These are phyloP conservation scores for Drosophila paramelanica DNA, from an alignment of 2,888 invertebrate genomes.

Conservation along the genomic window DNA sequence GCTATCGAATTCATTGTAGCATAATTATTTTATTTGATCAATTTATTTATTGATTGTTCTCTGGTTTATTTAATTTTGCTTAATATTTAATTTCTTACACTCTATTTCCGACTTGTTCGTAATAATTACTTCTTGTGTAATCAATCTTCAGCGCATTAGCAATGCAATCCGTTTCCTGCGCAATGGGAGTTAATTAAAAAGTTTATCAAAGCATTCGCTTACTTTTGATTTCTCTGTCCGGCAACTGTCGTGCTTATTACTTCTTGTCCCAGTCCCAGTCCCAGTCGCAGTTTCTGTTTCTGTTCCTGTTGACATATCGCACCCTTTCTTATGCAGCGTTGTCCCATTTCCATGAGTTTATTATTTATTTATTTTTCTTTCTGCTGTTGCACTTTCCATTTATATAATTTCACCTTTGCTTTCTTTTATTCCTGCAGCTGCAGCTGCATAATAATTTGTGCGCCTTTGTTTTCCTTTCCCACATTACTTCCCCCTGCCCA, in stretches of 20 bases:
- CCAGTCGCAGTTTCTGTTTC: slow-evolving; percentile 9
- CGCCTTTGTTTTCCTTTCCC: slow-evolving; percentile 37
- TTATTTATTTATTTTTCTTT: slow-evolving; percentile 16
- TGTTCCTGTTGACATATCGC: slow-evolving; percentile 4
- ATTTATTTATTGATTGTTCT: too few relatives aligned
- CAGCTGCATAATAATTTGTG: slow-evolving; percentile 68
- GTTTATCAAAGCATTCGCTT: slow-evolving; percentile 33
- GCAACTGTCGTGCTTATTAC: slow-evolving; percentile 13
- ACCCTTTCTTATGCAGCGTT: slow-evolving; percentile 1
- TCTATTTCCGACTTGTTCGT: neutral
- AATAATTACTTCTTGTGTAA: neutral
- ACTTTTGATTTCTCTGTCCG: slow-evolving; percentile 25
- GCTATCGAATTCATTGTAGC: too few relatives aligned
- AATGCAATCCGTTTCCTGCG: neutral
- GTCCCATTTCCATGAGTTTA: slow-evolving; percentile 20
- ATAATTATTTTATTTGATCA: too few relatives aligned
- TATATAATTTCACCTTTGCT: slow-evolving; percentile 68
- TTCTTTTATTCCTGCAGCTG: slow-evolving; percentile 63
- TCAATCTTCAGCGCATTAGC: neutral
- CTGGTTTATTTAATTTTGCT: neutral
- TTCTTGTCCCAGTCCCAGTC: slow-evolving; percentile 6
- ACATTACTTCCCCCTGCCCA: slow-evolving; percentile 2
- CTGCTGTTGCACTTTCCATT: slow-evolving; percentile 57
- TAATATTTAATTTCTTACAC: too few relatives aligned
- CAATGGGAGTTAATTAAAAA: slow-evolving; percentile 48